Base-by-base conservation (phyloP, 1,140 invertebrate species). In the Leptinotarsa texana region DNA sequence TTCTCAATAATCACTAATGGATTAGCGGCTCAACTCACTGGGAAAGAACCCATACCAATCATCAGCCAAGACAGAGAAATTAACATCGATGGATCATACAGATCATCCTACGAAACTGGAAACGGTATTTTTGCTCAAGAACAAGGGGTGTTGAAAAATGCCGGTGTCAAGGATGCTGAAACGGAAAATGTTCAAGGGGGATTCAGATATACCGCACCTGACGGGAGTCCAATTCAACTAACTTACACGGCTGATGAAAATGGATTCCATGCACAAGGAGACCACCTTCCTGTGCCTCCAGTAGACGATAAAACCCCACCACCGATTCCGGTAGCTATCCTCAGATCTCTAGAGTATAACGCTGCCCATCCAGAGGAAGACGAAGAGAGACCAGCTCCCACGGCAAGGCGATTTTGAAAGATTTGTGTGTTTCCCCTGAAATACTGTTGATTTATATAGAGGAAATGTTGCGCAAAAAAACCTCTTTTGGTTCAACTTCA, bases 61-160 rank as follows among this genome's bases (percentile, higher is more conserved):
- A 73, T 91, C 18, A 85, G 86, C 51, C 90, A 91, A 81, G 87
- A 89, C 74, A 88, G 89, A 80, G 86, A 90, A 82, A 88, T 91
- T 57, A 90, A 90, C 79, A 89, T 87, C 42, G 91, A 92, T 82
- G 91, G 91, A 72, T 90, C 90, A 5, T 92, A 91, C 84, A 89
- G 89, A 80, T 73, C 75, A 27, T 79, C 78, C 17, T 79, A 75
- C 21, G 73, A 79, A 79, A 79, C 78, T 47, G 78, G 78, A 6
- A 79, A 79, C 24, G 78, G 78, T 11, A 81, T 81, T 61, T 70
- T 47, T 15, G 80, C 67, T 11, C 74, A 81, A 75, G 80, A 81
- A 76, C 77, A 82, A 63, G 87, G 87, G 5, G 77, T 79, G 13
- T 72, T 75, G 15, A 73, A 77, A 63, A 82, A 85, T 17, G 78